A percentile compares a stretch with the other conserved stretches of the same genome.
These are phyloP conservation scores for Stenchaetothrips biformis DNA, from an alignment of 2,888 invertebrate genomes.

Conservation along the genomic window DNA sequence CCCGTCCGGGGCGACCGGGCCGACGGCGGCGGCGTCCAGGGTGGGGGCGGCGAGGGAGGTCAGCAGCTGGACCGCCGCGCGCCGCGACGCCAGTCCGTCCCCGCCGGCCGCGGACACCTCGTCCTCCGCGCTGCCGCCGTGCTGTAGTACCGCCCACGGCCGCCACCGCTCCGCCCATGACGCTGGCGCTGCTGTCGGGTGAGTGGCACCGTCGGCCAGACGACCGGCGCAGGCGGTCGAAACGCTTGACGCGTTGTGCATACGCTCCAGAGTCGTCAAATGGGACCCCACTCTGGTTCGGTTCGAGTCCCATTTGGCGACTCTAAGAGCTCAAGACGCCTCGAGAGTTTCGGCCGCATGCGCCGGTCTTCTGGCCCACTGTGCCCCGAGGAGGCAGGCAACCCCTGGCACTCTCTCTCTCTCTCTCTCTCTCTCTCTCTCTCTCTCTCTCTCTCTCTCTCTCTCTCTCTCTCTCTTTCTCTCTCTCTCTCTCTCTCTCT, in stretches of 20 bases:
- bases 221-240: no score
- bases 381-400: no score
- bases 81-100: not conserved
- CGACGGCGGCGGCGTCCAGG: not conserved
- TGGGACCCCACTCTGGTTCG: no score
- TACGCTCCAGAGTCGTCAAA: no score
- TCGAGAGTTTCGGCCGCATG: no score
- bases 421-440: not conserved
- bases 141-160: not conserved
- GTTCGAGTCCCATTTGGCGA: no score
- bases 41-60: not conserved
- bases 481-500: not conserved
- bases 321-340: no score
- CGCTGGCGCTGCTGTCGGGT: not conserved
- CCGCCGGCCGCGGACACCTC: not conserved
- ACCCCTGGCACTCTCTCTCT: not conserved
- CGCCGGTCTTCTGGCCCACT: no score
- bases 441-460: not conserved
- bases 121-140: not conserved
- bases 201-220: not conserved
- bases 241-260: no score
- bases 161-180: not conserved
- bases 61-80: not conserved
- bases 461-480: not conserved
- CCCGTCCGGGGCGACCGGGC: not conserved